Percentiles rank a stretch among this genome's conserved stretches.
phyloP scores from a whole-genome alignment of 2,797 vertebrate genomes.

The Cyclura pinguis region DNA sequence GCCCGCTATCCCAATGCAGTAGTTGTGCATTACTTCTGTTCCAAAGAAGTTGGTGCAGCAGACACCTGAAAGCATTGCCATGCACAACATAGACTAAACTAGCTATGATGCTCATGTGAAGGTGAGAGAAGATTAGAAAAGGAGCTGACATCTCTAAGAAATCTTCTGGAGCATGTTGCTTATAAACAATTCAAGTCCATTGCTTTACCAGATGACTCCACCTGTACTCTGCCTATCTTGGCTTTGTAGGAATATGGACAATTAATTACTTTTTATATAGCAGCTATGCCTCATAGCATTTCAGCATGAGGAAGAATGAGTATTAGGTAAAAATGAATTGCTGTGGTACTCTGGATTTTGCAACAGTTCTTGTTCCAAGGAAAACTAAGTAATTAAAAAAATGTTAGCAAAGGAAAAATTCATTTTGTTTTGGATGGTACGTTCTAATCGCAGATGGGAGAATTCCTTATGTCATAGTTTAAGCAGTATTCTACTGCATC shows the following conservation, averaged over 20 bases:
- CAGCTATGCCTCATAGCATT: conserved; percentile 42
- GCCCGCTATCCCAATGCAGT: conserved; percentile 96
- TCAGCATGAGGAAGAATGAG: conserved; percentile 49
- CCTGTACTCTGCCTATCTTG: conserved; percentile 36
- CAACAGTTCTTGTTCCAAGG: conserved; percentile 27
- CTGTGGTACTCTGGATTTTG: conserved; percentile 53
- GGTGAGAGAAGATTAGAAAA: conserved; percentile 29
- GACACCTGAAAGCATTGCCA: conserved; percentile 77
- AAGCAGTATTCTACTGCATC: conserved; percentile 42
- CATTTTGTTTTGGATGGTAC: neutral
- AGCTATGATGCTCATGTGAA: conserved; percentile 23
- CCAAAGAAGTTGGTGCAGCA: conserved; percentile 88
- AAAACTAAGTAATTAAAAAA: conserved; percentile 51
- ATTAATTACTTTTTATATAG: conserved; percentile 40
- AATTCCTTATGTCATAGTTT: conserved; percentile 37
- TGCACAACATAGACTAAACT: conserved; percentile 39
- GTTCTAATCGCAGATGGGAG: neutral
- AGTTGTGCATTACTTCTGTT: conserved; percentile 99
- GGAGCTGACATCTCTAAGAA: conserved; percentile 36
- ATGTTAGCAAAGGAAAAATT: neutral
- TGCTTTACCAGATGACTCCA: conserved; percentile 51
- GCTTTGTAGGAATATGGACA: conserved; percentile 50
- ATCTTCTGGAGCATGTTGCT: conserved; percentile 57
- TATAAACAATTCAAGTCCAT: conserved; percentile 42
- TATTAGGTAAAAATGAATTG: conserved; percentile 51